A percentile compares a stretch with the other conserved stretches of the same genome.
phyloP scores from a whole-genome alignment of 2,113 vertebrate genomes.

The Gavia stellata region DNA sequence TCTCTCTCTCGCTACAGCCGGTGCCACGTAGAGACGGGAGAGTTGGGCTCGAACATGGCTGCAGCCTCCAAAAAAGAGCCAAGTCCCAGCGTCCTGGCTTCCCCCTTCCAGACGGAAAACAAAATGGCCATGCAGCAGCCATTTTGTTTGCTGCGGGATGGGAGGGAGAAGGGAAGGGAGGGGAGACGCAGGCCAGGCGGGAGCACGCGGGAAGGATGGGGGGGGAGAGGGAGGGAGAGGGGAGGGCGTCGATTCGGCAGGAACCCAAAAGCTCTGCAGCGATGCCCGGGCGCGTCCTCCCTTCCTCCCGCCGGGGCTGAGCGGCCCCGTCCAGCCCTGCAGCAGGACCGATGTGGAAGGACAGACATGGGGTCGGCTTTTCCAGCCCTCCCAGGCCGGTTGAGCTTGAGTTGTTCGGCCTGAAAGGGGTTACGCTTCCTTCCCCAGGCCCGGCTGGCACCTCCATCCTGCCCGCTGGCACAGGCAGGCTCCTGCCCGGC shows the following conservation, averaged over 20 bases:
- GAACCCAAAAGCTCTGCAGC: constrained; percentile 20
- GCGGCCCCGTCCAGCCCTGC: neutral
- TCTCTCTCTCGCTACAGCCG: constrained; percentile 22
- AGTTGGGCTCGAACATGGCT: constrained; percentile 44
- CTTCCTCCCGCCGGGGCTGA: neutral
- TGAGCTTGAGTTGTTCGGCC: neutral
- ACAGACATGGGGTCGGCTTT: neutral
- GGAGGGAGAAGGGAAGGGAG: constrained; percentile 55
- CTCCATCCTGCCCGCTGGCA: neutral
- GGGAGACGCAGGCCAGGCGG: constrained; percentile 7
- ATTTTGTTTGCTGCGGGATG: constrained; percentile 62
- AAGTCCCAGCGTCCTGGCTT: constrained; percentile 48
- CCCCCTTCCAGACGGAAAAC: constrained; percentile 44
- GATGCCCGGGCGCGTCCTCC: neutral
- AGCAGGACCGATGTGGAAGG: neutral
- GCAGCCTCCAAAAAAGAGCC: constrained; percentile 51
- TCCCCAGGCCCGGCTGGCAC: neutral
- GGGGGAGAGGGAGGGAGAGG: neutral
- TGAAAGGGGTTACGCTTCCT: neutral
- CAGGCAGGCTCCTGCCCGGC: neutral
- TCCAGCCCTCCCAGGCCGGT: neutral
- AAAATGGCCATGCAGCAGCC: constrained; percentile 68
- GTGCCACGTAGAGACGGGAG: constrained; percentile 59
- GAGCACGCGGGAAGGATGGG: neutral
- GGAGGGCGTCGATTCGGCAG: constrained; percentile 26